These are phyloP conservation scores for Elanus axillaris DNA, from an alignment of 2,113 vertebrate genomes.

Conservation along the genomic window DNA sequence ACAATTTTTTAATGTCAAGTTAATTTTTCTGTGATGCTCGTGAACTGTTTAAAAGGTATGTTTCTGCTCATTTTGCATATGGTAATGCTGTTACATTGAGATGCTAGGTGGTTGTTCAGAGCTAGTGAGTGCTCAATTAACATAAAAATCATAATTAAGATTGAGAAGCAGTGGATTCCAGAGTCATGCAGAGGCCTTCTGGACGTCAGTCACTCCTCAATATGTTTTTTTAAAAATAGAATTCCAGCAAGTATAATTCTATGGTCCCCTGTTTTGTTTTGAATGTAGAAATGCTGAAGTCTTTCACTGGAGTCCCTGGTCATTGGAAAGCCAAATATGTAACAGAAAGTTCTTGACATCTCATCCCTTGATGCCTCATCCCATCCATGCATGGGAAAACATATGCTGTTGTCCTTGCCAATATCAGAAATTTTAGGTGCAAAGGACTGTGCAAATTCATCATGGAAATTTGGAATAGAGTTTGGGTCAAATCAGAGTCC, in stretches of 20 bases:
- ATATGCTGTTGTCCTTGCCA: not conserved
- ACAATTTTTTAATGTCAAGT: slow-evolving; percentile 64
- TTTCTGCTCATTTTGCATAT: not conserved
- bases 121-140: not conserved
- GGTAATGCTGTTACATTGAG: not conserved
- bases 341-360: not conserved
- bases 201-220: not conserved
- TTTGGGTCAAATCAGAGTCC: fast-evolving
- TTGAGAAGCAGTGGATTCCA: not conserved
- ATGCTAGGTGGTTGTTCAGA: not conserved
- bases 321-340: not conserved
- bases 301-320: not conserved
- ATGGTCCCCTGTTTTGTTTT: fast-evolving
- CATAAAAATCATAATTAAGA: not conserved
- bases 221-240: not conserved
- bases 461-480: fast-evolving
- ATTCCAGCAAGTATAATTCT: not conserved
- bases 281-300: not conserved
- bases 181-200: not conserved
- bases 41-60: not conserved
- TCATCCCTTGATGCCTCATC: not conserved
- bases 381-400: fast-evolving
- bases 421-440: not conserved
- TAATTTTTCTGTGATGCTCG: not conserved
- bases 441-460: not conserved